Conservation (phyloP, 1,140 invertebrate species). For the Trichoplusia ni region DNA sequence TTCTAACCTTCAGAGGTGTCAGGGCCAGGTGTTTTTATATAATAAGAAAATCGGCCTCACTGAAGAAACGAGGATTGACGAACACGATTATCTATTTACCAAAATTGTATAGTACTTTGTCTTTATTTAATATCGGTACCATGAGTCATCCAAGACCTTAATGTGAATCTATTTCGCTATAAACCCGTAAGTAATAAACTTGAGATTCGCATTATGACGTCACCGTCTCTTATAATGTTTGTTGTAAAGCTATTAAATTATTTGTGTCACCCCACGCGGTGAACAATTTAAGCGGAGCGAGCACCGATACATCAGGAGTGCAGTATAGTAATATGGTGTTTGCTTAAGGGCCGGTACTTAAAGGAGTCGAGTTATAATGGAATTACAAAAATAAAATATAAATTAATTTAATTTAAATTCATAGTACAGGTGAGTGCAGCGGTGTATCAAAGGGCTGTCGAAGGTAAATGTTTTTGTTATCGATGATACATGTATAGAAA, state of each 20-base stretch:
- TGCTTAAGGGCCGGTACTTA: conserved; percentile 32
- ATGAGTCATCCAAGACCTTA: too few relatives aligned
- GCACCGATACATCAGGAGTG: conserved; percentile 23
- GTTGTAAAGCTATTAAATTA: conserved; percentile 52
- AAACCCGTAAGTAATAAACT: not conserved
- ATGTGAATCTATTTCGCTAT: too few relatives aligned
- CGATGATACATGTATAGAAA: too few relatives aligned
- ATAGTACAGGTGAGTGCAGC: too few relatives aligned
- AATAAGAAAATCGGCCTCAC: too few relatives aligned
- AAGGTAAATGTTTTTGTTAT: not conserved
- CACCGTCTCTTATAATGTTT: not conserved
- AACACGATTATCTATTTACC: too few relatives aligned
- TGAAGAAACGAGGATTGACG: too few relatives aligned
- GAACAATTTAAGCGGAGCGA: conserved; percentile 41
- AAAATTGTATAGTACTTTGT: too few relatives aligned
- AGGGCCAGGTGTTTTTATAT: too few relatives aligned
- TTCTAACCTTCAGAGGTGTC: conserved; percentile 24
- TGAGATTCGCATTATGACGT: conserved; percentile 18
- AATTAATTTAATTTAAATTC: too few relatives aligned
- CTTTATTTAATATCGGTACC: too few relatives aligned
- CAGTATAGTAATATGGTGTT: conserved; percentile 13
- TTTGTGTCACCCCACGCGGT: conserved; percentile 43
- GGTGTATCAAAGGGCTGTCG: not conserved
- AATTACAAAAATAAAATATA: too few relatives aligned
- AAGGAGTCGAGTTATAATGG: not conserved